Conservation (phyloP, 2,888 invertebrate species). For the Ethmia dodecea region DNA sequence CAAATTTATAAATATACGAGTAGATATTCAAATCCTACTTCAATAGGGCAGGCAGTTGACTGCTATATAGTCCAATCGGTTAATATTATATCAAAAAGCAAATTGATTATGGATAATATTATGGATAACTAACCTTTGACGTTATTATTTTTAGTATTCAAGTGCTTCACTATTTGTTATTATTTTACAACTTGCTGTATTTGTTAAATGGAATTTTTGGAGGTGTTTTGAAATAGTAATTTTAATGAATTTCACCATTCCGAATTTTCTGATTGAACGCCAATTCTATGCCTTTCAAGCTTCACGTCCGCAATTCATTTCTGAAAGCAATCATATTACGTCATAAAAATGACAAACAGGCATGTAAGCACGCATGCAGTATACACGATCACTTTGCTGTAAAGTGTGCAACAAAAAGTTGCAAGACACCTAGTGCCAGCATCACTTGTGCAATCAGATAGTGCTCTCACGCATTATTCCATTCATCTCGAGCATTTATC, state of each 20-base stretch:
- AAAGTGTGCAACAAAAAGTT: slow-evolving; percentile 33
- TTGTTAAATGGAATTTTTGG: too few relatives aligned
- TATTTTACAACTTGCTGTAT: too few relatives aligned
- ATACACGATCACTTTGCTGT: slow-evolving; percentile 40
- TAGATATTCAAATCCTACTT: too few relatives aligned
- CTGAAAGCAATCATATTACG: slow-evolving; percentile 57
- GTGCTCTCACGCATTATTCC: slow-evolving; percentile 54
- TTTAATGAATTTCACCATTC: neutral
- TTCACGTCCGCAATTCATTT: slow-evolving; percentile 27
- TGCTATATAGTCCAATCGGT: too few relatives aligned
- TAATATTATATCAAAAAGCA: too few relatives aligned
- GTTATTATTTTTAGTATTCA: too few relatives aligned
- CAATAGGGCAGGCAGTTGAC: too few relatives aligned
- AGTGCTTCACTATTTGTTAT: too few relatives aligned
- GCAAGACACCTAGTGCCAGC: slow-evolving; percentile 28
- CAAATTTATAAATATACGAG: too few relatives aligned
- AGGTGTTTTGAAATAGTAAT: neutral
- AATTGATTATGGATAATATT: too few relatives aligned
- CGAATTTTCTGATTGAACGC: slow-evolving; percentile 3
- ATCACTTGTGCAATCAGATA: slow-evolving; percentile 43
- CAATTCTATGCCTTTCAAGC: slow-evolving; percentile 23
- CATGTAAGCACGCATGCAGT: slow-evolving; percentile 50
- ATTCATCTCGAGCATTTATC: slow-evolving; percentile 60
- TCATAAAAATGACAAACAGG: slow-evolving; percentile 66
- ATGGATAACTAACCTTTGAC: too few relatives aligned